Conservation (phyloP, 2,888 invertebrate genomes). For the Lochmaea capreae region DNA sequence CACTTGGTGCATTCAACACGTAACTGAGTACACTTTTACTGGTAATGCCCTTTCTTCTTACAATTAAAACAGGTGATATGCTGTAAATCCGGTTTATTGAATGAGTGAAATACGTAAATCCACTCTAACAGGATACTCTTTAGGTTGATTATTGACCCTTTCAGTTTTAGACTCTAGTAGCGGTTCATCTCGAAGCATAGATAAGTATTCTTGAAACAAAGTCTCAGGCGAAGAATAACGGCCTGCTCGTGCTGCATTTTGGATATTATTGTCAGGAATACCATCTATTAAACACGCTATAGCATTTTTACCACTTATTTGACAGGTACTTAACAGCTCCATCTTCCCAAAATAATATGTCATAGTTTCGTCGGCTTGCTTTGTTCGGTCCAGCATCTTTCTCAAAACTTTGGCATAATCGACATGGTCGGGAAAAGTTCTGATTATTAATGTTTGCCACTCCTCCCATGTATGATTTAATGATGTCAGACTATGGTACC, state of each 20-base stretch:
- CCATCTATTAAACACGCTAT: slow-evolving; percentile 39
- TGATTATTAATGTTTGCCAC: slow-evolving; percentile 43
- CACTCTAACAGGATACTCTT: background rate
- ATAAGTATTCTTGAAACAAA: slow-evolving; percentile 34
- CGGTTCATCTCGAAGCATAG: slow-evolving; percentile 34
- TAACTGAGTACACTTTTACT: slow-evolving; percentile 30
- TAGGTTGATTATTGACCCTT: slow-evolving; percentile 12
- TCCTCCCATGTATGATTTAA: slow-evolving; percentile 44
- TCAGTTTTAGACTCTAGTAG: slow-evolving; percentile 6
- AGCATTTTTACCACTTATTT: slow-evolving; percentile 19
- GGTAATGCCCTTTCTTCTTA: slow-evolving; percentile 34
- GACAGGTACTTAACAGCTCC: slow-evolving; percentile 37
- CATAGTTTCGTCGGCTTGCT: background rate
- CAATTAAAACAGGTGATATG: slow-evolving; percentile 39
- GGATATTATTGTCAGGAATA: slow-evolving; percentile 24
- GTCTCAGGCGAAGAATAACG: slow-evolving; percentile 27
- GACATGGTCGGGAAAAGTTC: slow-evolving; percentile 42
- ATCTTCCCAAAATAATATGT: slow-evolving; percentile 49
- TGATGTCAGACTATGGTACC: slow-evolving; percentile 44
- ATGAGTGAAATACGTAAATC: slow-evolving; percentile 20
- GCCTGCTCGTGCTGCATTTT: slow-evolving; percentile 37
- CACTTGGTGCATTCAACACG: slow-evolving; percentile 23
- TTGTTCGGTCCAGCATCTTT: slow-evolving; percentile 39
- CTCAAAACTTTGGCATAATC: slow-evolving; percentile 37
- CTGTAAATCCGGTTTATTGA: slow-evolving; percentile 15